Conservation (phyloP, 2,113 vertebrate species). For the Perca flavescens region DNA sequence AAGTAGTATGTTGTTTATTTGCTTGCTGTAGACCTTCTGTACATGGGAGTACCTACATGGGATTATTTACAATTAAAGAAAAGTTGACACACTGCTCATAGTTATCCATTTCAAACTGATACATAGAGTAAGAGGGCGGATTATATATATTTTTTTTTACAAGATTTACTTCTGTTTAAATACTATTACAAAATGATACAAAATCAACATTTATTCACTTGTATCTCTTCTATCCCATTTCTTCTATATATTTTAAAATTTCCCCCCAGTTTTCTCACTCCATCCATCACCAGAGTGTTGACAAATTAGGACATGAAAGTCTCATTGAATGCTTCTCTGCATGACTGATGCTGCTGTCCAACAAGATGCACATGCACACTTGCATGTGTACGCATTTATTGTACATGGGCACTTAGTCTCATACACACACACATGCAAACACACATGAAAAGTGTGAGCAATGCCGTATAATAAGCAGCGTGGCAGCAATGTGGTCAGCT, state of each 20-base stretch:
- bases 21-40: background rate
- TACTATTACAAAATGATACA: background rate
- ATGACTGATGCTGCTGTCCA: conserved; percentile 68
- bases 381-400: conserved; percentile 43
- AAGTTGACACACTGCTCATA: background rate
- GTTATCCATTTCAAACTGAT: background rate
- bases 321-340: conserved; percentile 73
- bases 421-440: conserved; percentile 52
- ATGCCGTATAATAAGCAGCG: conserved; percentile 85
- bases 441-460: conserved; percentile 79
- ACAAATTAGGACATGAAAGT: conserved; percentile 81
- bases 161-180: background rate
- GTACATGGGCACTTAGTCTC: conserved; percentile 54
- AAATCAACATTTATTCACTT: background rate
- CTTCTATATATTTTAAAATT: background rate
- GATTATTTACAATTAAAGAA: background rate
- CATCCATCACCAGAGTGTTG: conserved; percentile 72
- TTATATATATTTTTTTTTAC: background rate
- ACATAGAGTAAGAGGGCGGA: background rate
- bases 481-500: conserved; percentile 83
- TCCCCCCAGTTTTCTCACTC: conserved; percentile 4
- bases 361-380: conserved; percentile 34
- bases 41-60: background rate
- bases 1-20: background rate
- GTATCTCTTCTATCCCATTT: background rate